Evolutionary conservation across 2,113 vertebrate species (phyloP), one percentile per base, ranked within the genome.

Genomic region (Monopterus albus): DNA sequence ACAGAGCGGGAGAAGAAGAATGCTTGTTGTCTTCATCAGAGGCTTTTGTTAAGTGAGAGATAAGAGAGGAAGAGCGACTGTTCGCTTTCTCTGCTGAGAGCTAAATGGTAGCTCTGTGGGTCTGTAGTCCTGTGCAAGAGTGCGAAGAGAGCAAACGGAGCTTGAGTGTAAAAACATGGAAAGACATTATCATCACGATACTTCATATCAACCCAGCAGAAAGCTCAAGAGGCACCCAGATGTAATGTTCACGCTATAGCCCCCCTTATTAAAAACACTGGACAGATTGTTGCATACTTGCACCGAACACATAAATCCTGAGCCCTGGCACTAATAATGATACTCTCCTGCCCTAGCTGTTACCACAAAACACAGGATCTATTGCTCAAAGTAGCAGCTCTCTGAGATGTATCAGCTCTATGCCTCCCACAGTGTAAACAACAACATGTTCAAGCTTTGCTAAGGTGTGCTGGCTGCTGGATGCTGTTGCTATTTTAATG

Each of bases 11-110:
- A 58, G 72, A 58, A 70, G 49, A 56, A 78, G 68, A 83, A 73
- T 12, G 72, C 78, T 83, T 87, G 87, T 90, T 88, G 86, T 89
- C 90, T 89, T 90, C 83, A 91, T 91, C 87, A 87, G 68, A 89
- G 76, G 85, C 78, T 79, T 89, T 88, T 86, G 82, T 85, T 87
- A 90, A 87, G 86, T 84, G 80, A 86, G 72, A 89, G 89, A 90
- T 83, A 88, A 86, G 81, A 87, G 80, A 85, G 45, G 75, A 78
- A 79, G 49, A 85, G 73, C 36, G 18, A 74, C 70, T 25, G 57
- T 50, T 26, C 62, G 77, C 68, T 73, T 55, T 72, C 71, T 70
- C 84, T 6, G 78, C 87, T 79, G 86, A 78, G 86, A 87, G 81
- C 82, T 87, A 77, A 87, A 89, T 82, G 78, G 68, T 79, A 65